Evolutionary conservation across 2,888 invertebrate genomes (phyloP), one percentile per base, ranked within the genome.

Genomic region (Tipula confusa): DNA sequence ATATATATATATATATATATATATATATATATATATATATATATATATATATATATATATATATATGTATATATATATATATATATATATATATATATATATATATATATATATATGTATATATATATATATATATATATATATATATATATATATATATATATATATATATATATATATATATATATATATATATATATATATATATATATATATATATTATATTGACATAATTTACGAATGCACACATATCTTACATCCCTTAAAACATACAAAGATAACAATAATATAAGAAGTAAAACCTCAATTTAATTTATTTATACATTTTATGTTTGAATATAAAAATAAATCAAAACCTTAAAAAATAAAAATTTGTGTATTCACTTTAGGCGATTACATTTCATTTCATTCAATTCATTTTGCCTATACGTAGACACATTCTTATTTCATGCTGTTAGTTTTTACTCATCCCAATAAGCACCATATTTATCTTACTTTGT

Each of bases 281-380:
- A 64, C 24, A 64, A 64, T 64, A 64, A 64, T 24, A 64, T 9
- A 24, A 24, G 64, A 64, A 64, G 9, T 64, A 64, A 64, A 64
- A 64, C 64, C 64, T 64, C 64, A 64, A 64, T 64, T 64, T 64
- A 64, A 64, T 64, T 64, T 64, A 64, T 64, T 48, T 48, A 48
- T 48, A 24, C 24, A 24, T 24, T 64, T 64, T 64, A 64, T 64
- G 24, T 64, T 64, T 64, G 11, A 43, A 43, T 15, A 64, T 64
- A 64, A 64, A 64, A 24, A 64, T 64, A 64, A 64, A 64, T 64
- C 64, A 64, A 64, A 64, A 64, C 64, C 64, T 9, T 24, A 64
- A 64, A 64, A 43, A 64, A 24, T 64, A 64, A 64, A 64, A 64
- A 64, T 64, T 64, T 64, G 64, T 64, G 64, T 64, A 64, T 64